Base-by-base conservation (phyloP, 2,797 vertebrate species). In the Columba guinea region DNA sequence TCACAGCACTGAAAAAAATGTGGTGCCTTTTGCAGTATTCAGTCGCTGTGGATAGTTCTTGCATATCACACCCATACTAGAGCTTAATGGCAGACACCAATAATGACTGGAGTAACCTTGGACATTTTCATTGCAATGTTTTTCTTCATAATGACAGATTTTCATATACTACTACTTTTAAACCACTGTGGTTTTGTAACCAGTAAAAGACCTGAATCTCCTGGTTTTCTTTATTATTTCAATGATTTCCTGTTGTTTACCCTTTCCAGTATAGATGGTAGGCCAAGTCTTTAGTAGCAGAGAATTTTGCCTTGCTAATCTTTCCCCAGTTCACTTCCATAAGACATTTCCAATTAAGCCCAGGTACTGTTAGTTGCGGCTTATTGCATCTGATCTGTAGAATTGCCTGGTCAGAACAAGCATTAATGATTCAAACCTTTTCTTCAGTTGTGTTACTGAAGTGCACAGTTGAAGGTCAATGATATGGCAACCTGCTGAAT, bases 221-320 rank as follows among this genome's bases (percentile, higher is more conserved):
- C 51, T 68, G 24, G 7, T 49, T 78, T 71, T 86, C 58, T 87
- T 67, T 76, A 60, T 71, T 74, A 71, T 81, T 93, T 78, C 58
- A 81, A 67, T 15, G 39, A 32, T 88, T 90, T 65, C 51, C 67
- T 77, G 83, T 34, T 24, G 56, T 89, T 87, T 82, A 19, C 39
- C 24, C 7, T 60, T 41, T 83, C 24, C 22, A 16, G 13, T 44
- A 24, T 24, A 56, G 28, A 13, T 55, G 20, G 30, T 55, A 84
- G 51, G 60, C 34, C 28, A 14, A 37, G 20, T 51, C 28, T 87
- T 77, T 71, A 34, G 41, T 39, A 49, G 13, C 19, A 79, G 74
- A 27, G 51, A 86, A 55, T 77, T 92, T 89, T 92, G 22, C 30
- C 11, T 90, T 18, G 7, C 34, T 51, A 30, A 11, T 32, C 39